These are phyloP conservation scores for Lydus trimaculatus DNA, from an alignment of 2,888 invertebrate species.

Conservation along the genomic window DNA sequence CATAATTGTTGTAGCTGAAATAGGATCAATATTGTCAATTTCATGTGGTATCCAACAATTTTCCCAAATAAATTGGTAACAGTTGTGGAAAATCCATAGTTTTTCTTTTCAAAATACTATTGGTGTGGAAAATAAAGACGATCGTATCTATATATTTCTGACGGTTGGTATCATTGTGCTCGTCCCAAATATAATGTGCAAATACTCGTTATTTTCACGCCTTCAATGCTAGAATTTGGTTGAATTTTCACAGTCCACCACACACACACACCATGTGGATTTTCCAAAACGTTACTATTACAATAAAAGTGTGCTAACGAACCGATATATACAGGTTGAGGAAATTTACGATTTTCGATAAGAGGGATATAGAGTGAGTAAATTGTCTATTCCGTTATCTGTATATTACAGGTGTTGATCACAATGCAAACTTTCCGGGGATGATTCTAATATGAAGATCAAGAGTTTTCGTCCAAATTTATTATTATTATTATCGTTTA, in stretches of 20 bases:
- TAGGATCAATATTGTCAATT: too few species aligned
- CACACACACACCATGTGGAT: too few species aligned
- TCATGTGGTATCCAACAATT: too few species aligned
- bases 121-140: too few species aligned
- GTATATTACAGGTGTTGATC: neutral
- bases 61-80: neutral
- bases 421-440: too few species aligned
- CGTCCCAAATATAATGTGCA: neutral
- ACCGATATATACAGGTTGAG: neutral
- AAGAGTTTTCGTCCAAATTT: too few species aligned
- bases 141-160: neutral
- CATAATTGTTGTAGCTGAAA: too few species aligned
- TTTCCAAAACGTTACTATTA: too few species aligned
- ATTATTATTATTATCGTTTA: too few species aligned
- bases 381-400: neutral
- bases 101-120: neutral
- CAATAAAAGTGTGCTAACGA: too few species aligned
- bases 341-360: neutral
- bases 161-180: neutral
- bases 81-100: neutral
- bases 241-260: neutral
- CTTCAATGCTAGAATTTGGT: neutral
- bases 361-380: too few species aligned
- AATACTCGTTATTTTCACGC: conserved; percentile 2
- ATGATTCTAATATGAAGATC: too few species aligned